phyloP scores from a whole-genome alignment of 2,113 vertebrate species.

The Panurus biarmicus region DNA sequence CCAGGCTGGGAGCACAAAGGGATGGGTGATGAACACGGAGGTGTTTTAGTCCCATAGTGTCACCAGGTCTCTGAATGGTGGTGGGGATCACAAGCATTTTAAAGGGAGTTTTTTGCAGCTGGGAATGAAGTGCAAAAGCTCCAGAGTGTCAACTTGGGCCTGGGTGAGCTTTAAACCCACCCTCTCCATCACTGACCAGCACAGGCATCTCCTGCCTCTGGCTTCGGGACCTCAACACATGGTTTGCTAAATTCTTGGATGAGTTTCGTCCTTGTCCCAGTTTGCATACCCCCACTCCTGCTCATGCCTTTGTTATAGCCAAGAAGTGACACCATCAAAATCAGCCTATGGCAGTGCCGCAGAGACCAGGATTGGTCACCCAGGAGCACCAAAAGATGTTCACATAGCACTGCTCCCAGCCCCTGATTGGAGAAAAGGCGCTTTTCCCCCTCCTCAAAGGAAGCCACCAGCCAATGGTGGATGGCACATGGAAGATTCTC shows the following conservation, averaged over 20 bases:
- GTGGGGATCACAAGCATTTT: neutral
- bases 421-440: neutral
- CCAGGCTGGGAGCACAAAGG: neutral
- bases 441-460: neutral
- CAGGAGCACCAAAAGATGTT: neutral
- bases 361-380: neutral
- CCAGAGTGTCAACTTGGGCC: neutral
- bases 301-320: neutral
- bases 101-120: rapidly evolving
- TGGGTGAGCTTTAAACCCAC: neutral
- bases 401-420: neutral
- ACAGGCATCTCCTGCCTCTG: neutral
- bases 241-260: neutral
- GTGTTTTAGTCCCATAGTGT: rapidly evolving
- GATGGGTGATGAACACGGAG: neutral
- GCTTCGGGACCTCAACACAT: rapidly evolving
- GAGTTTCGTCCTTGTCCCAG: neutral
- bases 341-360: neutral
- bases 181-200: neutral
- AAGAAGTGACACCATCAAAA: neutral
- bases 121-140: neutral
- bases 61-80: rapidly evolving
- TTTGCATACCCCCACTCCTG: neutral
- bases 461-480: neutral
- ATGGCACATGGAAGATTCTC: neutral